A percentile compares a stretch with the other conserved stretches of the same genome.
These are phyloP conservation scores for Myodes glareolus DNA, from an alignment of 2,113 vertebrate genomes.

Conservation along the genomic window DNA sequence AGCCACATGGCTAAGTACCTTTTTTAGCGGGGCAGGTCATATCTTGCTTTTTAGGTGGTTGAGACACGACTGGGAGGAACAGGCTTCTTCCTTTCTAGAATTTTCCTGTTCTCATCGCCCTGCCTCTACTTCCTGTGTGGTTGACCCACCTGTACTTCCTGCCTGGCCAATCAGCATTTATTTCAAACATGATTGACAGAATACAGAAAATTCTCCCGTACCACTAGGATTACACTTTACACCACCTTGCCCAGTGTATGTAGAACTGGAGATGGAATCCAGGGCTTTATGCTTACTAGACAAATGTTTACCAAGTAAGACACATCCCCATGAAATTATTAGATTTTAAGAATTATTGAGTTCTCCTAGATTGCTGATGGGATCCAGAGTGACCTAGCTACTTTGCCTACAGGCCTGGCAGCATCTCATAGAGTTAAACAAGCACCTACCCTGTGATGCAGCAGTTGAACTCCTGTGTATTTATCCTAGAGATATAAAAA, in stretches of 20 bases:
- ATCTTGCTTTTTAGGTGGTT: no score
- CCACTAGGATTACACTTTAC: not conserved
- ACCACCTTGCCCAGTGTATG: not conserved
- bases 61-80: no score
- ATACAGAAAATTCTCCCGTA: no score
- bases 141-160: no score
- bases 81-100: no score
- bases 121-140: no score
- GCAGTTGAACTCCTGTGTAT: not conserved
- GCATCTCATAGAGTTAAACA: constrained; percentile 43
- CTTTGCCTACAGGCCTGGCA: not conserved
- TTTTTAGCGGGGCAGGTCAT: no score
- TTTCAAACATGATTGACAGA: no score
- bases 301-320: not conserved
- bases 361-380: not conserved
- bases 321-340: not conserved
- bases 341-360: not conserved
- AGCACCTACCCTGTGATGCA: not conserved
- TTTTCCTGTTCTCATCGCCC: no score
- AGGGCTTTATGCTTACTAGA: not conserved
- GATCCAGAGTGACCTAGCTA: constrained; percentile 2
- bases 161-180: no score
- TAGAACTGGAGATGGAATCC: not conserved
- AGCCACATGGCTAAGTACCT: no score
- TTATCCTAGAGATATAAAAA: constrained; percentile 52